These are phyloP conservation scores for Channa argus DNA, from an alignment of 2,113 vertebrate genomes.

Conservation along the genomic window DNA sequence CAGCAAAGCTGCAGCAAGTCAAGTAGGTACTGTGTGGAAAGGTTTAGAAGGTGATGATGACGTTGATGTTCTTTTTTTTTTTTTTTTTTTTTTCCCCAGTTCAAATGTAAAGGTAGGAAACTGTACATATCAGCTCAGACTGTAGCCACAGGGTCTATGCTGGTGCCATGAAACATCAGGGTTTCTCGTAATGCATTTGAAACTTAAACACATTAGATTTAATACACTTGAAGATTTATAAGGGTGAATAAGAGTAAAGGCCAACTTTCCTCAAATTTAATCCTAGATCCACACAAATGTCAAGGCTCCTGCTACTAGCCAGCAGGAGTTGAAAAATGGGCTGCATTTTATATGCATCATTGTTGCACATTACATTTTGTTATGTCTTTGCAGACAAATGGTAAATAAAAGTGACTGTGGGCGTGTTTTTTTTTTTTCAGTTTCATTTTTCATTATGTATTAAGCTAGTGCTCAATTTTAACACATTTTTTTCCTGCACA, in stretches of 20 bases:
- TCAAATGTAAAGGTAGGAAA: not conserved
- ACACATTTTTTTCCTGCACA: not conserved
- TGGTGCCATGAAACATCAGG: slow-evolving; percentile 12
- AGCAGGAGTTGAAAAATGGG: slow-evolving; percentile 5
- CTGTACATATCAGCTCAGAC: slow-evolving; percentile 16
- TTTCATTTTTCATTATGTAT: slow-evolving; percentile 2
- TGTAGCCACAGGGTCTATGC: slow-evolving; percentile 1
- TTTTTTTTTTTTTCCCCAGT: too few species aligned
- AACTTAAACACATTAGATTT: slow-evolving; percentile 35
- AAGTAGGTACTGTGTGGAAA: not conserved
- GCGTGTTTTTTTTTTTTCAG: not conserved
- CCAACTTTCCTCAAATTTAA: slow-evolving; percentile 46
- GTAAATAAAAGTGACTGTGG: not conserved
- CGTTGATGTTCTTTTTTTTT: too few species aligned
- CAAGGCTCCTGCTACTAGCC: slow-evolving; percentile 24
- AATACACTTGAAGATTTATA: slow-evolving; percentile 45
- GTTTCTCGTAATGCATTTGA: slow-evolving; percentile 38
- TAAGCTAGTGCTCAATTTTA: not conserved
- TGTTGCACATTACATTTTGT: slow-evolving; percentile 20
- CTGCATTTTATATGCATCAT: not conserved
- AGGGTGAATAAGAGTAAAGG: slow-evolving; percentile 37
- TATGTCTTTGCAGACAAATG: slow-evolving; percentile 23
- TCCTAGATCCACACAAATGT: slow-evolving; percentile 51
- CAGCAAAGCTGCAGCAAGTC: too few species aligned
- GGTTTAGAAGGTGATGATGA: too few species aligned